phyloP scores from a whole-genome alignment of 1,140 invertebrate species.

The Aphidius gifuensis region DNA sequence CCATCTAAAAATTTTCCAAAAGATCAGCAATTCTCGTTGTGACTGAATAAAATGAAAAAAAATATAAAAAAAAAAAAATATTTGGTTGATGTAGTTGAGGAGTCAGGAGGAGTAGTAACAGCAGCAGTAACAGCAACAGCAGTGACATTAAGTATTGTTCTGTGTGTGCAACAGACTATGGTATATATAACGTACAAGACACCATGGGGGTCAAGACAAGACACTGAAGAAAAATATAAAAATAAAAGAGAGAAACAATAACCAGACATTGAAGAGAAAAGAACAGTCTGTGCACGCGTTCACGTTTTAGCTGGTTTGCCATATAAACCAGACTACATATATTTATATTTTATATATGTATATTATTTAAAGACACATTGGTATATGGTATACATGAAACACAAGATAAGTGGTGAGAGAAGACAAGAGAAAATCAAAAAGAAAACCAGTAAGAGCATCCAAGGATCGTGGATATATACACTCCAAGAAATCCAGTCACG shows the following conservation, averaged over 20 bases:
- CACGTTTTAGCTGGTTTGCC: neutral
- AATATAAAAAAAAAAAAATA: too few relatives aligned
- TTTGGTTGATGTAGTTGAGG: too few relatives aligned
- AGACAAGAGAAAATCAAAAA: too few relatives aligned
- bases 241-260: neutral
- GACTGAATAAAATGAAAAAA: too few relatives aligned
- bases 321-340: slow-evolving; percentile 11
- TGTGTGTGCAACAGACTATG: neutral
- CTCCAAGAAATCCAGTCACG: slow-evolving; percentile 22
- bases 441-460: neutral
- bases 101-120: too few relatives aligned
- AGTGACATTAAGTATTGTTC: slow-evolving; percentile 15
- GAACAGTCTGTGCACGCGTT: slow-evolving; percentile 2
- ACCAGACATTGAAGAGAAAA: slow-evolving; percentile 2
- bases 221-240: neutral
- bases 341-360: neutral
- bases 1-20: too few relatives aligned
- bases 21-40: too few relatives aligned
- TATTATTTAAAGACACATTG: neutral
- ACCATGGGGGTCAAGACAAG: slow-evolving; percentile 16
- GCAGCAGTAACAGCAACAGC: slow-evolving; percentile 1
- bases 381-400: slow-evolving; percentile 2
- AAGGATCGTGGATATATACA: slow-evolving; percentile 11
- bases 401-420: neutral
- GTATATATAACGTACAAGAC: neutral